Percentiles rank a stretch among this genome's conserved stretches.
Evolutionary conservation across 2,888 invertebrate species (phyloP).

Genomic region (Dexiosoma caninum): DNA sequence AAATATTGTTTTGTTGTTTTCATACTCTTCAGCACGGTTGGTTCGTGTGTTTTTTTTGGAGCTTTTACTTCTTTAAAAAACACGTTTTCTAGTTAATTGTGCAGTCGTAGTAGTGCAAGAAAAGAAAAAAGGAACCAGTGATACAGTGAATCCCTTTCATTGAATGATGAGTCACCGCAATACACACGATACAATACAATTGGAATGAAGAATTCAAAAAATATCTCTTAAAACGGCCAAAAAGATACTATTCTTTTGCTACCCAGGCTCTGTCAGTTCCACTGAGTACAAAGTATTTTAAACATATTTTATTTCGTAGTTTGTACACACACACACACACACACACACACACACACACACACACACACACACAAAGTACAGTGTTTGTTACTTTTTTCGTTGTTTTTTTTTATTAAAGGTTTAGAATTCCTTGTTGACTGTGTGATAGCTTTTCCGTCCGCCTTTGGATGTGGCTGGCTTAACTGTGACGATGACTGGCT

Average conservation of each 20-base stretch:
- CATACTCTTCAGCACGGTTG: background rate
- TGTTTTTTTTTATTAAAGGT: conserved; percentile 37
- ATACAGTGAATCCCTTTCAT: conserved; percentile 52
- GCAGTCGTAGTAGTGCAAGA: conserved; percentile 12
- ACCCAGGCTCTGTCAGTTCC: conserved; percentile 3
- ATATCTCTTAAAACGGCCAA: conserved; percentile 5
- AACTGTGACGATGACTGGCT: conserved; percentile 16
- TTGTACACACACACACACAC: background rate
- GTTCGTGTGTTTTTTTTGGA: background rate
- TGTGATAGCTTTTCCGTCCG: conserved; percentile 1
- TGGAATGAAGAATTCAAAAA: conserved; percentile 19
- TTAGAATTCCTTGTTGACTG: conserved; percentile 51
- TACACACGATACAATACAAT: background rate
- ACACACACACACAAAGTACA: background rate
- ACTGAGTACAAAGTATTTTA: conserved; percentile 8
- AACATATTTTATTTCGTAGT: no score
- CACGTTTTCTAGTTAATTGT: conserved; percentile 3
- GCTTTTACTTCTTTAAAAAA: background rate
- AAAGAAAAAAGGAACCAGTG: no score
- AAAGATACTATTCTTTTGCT: background rate
- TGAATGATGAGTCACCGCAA: conserved; percentile 57
- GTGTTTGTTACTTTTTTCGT: background rate
- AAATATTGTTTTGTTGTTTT: conserved; percentile 7
- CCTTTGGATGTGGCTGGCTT: conserved; percentile 1
- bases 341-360: no score